Evolutionary conservation across 2,888 invertebrate species (phyloP).

Genomic region (Campaea margaritaria): DNA sequence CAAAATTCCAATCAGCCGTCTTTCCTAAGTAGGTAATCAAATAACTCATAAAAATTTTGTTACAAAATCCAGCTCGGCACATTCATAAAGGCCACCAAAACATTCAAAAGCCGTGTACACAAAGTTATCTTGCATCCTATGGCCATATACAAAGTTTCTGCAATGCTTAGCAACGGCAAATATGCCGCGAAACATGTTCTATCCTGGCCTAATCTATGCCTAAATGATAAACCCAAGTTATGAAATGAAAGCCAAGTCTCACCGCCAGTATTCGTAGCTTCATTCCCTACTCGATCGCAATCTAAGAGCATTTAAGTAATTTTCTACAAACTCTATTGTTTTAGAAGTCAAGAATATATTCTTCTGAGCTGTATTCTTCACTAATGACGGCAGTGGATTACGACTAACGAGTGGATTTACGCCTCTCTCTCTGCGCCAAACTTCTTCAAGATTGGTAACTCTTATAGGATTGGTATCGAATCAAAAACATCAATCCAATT

Average conservation of each 20-base stretch:
- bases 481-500: too few species aligned
- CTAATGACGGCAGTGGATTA: too few species aligned
- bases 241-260: conserved; percentile 28
- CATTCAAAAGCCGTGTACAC: conserved; percentile 23
- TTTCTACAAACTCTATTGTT: background rate
- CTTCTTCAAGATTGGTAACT: too few species aligned
- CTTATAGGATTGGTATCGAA: too few species aligned
- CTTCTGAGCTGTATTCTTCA: too few species aligned
- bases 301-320: background rate
- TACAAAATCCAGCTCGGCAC: conserved; percentile 13
- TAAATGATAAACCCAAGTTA: conserved; percentile 32
- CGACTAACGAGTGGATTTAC: too few species aligned
- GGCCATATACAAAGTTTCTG: conserved; percentile 31
- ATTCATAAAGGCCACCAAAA: conserved; percentile 31
- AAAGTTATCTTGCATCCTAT: conserved; percentile 31
- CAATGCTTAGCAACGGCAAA: conserved; percentile 25
- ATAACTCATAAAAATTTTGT: conserved; percentile 12
- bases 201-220: conserved; percentile 28
- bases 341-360: too few species aligned
- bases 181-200: conserved; percentile 33
- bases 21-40: conserved; percentile 4
- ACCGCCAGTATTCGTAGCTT: background rate
- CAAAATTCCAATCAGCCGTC: background rate
- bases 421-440: too few species aligned
- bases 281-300: background rate